A percentile compares a stretch with the other conserved stretches of the same genome.
phyloP scores from a whole-genome alignment of 1,140 invertebrate genomes.

The Copidosoma floridanum region DNA sequence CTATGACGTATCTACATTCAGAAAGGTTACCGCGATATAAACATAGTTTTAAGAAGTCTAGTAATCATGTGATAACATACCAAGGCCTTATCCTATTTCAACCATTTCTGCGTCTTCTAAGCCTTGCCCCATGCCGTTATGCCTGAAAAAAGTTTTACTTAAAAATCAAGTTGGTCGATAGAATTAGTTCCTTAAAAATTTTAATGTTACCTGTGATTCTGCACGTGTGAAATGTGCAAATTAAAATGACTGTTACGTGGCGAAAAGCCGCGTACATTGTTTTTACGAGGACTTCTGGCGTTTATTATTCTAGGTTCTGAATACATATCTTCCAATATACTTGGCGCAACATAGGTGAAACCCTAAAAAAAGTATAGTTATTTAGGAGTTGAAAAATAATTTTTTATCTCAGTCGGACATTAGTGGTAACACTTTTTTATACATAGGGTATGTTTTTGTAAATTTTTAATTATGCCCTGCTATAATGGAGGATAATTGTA shows the following conservation, averaged over 20 bases:
- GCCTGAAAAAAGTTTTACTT: constrained; percentile 41
- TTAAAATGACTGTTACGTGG: constrained; percentile 41
- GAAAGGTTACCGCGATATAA: too few species aligned
- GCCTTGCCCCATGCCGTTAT: constrained; percentile 42
- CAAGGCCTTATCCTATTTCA: constrained; percentile 54
- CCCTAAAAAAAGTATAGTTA: constrained; percentile 65
- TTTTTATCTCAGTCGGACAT: too few species aligned
- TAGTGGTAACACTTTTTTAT: too few species aligned
- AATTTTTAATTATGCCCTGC: too few species aligned
- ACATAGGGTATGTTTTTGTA: too few species aligned
- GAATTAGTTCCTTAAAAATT: not conserved
- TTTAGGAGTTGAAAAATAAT: not conserved
- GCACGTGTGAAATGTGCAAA: constrained; percentile 41
- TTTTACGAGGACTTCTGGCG: constrained; percentile 69
- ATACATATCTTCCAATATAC: constrained; percentile 89
- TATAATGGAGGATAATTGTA: too few species aligned
- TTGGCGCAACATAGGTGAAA: constrained; percentile 97
- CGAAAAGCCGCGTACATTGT: constrained; percentile 42
- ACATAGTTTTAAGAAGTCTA: constrained; percentile 38
- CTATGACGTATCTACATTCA: too few species aligned
- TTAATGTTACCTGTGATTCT: constrained; percentile 41
- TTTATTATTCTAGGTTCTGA: constrained; percentile 66
- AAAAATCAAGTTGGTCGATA: constrained; percentile 6
- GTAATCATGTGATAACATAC: constrained; percentile 31
- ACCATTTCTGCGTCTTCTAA: constrained; percentile 53